phyloP scores from a whole-genome alignment of 2,888 invertebrate species.

The Gari tellinella region DNA sequence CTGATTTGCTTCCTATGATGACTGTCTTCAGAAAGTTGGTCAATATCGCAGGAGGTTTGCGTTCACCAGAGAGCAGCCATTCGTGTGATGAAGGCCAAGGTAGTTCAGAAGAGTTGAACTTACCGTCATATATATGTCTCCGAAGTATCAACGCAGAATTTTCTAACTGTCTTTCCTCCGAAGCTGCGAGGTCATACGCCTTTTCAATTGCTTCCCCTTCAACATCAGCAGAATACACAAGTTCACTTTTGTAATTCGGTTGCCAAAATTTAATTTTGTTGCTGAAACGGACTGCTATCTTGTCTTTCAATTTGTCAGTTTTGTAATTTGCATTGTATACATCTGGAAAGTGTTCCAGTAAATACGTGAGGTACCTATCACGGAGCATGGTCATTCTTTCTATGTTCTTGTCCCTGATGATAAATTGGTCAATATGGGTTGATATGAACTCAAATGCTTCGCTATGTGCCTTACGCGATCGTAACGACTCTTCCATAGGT shows the following conservation, averaged over 20 bases:
- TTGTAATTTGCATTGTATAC: conserved; percentile 45
- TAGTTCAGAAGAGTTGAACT: background rate
- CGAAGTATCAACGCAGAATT: conserved; percentile 38
- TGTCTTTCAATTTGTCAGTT: conserved; percentile 45
- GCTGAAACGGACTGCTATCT: conserved; percentile 25
- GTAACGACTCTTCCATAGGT: conserved; percentile 2
- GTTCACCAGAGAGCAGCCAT: conserved; percentile 3
- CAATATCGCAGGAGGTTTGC: conserved; percentile 16
- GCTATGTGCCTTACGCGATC: conserved; percentile 16
- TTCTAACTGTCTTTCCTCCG: conserved; percentile 26
- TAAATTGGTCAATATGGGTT: conserved; percentile 22
- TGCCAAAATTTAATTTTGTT: conserved; percentile 44
- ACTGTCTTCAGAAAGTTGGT: background rate
- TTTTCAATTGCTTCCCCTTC: conserved; percentile 38
- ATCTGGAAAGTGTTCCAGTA: conserved; percentile 18
- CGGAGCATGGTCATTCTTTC: conserved; percentile 40
- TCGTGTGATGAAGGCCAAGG: conserved; percentile 20
- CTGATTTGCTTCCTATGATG: conserved; percentile 10
- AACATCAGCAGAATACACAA: conserved; percentile 26
- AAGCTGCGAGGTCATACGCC: conserved; percentile 47
- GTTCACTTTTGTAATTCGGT: conserved; percentile 22
- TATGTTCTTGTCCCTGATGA: conserved; percentile 25
- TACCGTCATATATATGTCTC: conserved; percentile 9
- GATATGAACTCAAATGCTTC: conserved; percentile 18
- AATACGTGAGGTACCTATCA: conserved; percentile 17